Evolutionary conservation across 2,113 vertebrate genomes (phyloP).

Genomic region (Nematolebias whitei): DNA sequence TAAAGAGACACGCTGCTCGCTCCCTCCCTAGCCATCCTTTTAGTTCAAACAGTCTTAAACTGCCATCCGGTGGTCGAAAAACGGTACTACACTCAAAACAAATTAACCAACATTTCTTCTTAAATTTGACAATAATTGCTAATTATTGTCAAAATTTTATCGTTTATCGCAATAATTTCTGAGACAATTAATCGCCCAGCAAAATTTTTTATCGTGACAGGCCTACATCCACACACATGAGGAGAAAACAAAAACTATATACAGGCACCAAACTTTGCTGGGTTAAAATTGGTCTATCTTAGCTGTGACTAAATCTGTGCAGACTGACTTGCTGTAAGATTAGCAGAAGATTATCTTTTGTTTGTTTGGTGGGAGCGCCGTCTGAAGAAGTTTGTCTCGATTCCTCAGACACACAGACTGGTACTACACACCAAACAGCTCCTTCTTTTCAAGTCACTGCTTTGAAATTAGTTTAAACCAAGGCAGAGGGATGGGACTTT

Average conservation of each 20-base stretch:
- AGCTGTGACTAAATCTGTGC: conserved; percentile 52
- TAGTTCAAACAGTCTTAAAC: too few species aligned
- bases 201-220: too few species aligned
- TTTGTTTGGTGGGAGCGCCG: conserved; percentile 43
- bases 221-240: too few species aligned
- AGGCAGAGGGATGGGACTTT: conserved; percentile 23
- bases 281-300: conserved; percentile 50
- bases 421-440: conserved; percentile 27
- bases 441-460: conserved; percentile 16
- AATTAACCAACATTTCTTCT: too few species aligned
- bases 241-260: conserved; percentile 27
- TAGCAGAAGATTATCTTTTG: conserved; percentile 62
- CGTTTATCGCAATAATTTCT: too few species aligned
- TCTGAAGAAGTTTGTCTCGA: conserved; percentile 51
- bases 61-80: too few species aligned
- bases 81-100: too few species aligned
- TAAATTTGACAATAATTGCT: too few species aligned
- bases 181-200: too few species aligned
- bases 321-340: conserved; percentile 55
- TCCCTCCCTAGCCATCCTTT: too few species aligned
- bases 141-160: too few species aligned
- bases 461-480: conserved; percentile 58
- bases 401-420: conserved; percentile 34
- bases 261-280: conserved; percentile 5
- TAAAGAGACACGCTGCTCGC: too few species aligned